Percentiles rank a stretch among this genome's conserved stretches.
phyloP scores from a whole-genome alignment of 2,888 invertebrate genomes.

The Sphaeridia pumilis region DNA sequence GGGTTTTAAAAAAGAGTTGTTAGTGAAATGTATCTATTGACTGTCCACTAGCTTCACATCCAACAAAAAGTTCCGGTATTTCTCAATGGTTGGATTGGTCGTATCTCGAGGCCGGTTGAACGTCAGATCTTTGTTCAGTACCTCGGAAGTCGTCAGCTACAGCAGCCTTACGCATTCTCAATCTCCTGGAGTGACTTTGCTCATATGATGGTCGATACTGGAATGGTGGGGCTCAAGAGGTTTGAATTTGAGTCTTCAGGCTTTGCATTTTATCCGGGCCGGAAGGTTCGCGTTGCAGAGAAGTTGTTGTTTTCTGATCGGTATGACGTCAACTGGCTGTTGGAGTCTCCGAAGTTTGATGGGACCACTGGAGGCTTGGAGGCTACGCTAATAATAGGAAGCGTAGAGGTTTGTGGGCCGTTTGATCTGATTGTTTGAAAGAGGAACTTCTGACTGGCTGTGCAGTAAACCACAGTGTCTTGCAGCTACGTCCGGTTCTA shows the following conservation, averaged over 20 bases:
- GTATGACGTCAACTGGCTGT: conserved; percentile 2
- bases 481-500: conserved; percentile 4
- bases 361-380: background rate
- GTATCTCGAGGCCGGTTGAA: conserved; percentile 7
- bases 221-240: conserved; percentile 1
- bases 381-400: background rate
- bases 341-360: background rate
- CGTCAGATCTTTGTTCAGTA: background rate
- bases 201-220: conserved; percentile 8
- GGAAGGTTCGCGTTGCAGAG: conserved; percentile 4
- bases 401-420: background rate
- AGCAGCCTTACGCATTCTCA: background rate
- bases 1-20: no score
- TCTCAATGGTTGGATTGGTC: conserved; percentile 8
- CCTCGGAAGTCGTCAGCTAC: background rate
- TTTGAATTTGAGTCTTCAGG: conserved; percentile 13
- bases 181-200: conserved; percentile 12
- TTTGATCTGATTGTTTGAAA: no score
- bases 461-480: background rate
- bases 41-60: conserved; percentile 4
- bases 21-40: no score
- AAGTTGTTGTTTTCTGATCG: background rate
- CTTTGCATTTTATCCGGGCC: conserved; percentile 10
- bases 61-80: conserved; percentile 8
- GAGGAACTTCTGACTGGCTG: no score